Evolutionary conservation across 2,888 invertebrate genomes (phyloP).

Genomic region (Dicyrtomina minuta): DNA sequence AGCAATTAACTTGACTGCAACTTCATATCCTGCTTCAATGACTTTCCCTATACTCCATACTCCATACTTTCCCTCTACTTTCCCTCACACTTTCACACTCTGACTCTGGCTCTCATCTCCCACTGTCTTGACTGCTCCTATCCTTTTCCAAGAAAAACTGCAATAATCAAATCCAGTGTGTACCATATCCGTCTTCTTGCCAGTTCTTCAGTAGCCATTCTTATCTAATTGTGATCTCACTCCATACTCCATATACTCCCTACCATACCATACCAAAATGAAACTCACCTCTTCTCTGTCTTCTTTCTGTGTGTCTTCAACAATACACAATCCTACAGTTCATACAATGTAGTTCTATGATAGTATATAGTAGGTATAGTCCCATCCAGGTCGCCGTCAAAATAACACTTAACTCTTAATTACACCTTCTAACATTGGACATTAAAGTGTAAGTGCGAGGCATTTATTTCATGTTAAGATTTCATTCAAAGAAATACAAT

Average conservation of each 20-base stretch:
- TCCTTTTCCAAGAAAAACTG: background rate
- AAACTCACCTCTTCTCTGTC: too few species aligned
- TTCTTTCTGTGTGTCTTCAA: background rate
- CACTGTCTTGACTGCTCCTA: background rate
- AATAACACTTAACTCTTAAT: background rate
- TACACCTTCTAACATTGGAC: background rate
- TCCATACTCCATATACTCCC: background rate
- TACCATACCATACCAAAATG: background rate
- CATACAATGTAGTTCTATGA: too few species aligned
- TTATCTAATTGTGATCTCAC: conserved; percentile 12
- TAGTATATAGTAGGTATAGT: too few species aligned
- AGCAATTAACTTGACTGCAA: conserved; percentile 11
- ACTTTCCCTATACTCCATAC: background rate
- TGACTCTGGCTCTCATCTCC: background rate
- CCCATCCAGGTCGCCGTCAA: background rate
- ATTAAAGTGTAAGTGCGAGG: background rate
- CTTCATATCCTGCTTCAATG: background rate
- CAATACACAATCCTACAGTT: too few species aligned
- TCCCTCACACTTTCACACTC: background rate
- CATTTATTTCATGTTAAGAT: conserved; percentile 16
- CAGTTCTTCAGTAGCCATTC: background rate
- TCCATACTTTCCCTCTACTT: background rate
- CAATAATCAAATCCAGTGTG: conserved; percentile 12
- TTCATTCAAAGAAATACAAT: conserved; percentile 3
- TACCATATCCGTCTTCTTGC: conserved; percentile 15